Evolutionary conservation across 1,140 invertebrate species (phyloP).

Genomic region (Lucilia cuprina): DNA sequence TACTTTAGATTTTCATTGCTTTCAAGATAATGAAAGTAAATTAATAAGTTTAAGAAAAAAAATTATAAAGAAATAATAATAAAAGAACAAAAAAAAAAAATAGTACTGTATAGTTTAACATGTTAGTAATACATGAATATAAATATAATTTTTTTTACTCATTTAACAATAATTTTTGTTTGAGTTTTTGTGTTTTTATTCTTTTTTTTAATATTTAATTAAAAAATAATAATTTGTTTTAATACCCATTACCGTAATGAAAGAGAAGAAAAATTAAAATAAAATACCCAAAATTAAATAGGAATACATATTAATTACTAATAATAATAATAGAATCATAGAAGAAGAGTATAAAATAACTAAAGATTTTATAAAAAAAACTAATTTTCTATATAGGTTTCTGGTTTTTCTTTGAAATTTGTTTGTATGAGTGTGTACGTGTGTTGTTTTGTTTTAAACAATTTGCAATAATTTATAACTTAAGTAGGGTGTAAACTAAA

Average conservation of each 20-base stretch:
- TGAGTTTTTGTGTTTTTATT: too few species aligned
- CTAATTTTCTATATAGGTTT: too few species aligned
- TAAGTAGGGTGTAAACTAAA: slow-evolving; percentile 63
- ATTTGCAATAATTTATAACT: slow-evolving; percentile 51
- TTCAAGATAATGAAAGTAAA: not conserved
- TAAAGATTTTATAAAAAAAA: too few species aligned
- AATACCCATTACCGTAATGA: not conserved
- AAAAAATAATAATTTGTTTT: not conserved
- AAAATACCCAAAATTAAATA: not conserved
- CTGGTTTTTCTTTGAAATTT: not conserved
- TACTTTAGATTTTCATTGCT: not conserved
- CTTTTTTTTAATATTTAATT: too few species aligned
- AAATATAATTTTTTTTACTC: not conserved
- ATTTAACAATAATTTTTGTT: too few species aligned
- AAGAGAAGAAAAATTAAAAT: not conserved
- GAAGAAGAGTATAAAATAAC: too few species aligned
- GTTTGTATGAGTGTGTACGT: not conserved
- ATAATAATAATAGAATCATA: not conserved
- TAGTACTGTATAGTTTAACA: not conserved
- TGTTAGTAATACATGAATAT: slow-evolving; percentile 19
- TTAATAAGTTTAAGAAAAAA: not conserved
- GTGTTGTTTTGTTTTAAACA: slow-evolving; percentile 31
- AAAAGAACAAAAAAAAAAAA: not conserved
- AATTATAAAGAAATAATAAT: not conserved
- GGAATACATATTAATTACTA: not conserved